Conservation (phyloP, 2,797 vertebrate genomes). For the Anguilla obscura region DNA sequence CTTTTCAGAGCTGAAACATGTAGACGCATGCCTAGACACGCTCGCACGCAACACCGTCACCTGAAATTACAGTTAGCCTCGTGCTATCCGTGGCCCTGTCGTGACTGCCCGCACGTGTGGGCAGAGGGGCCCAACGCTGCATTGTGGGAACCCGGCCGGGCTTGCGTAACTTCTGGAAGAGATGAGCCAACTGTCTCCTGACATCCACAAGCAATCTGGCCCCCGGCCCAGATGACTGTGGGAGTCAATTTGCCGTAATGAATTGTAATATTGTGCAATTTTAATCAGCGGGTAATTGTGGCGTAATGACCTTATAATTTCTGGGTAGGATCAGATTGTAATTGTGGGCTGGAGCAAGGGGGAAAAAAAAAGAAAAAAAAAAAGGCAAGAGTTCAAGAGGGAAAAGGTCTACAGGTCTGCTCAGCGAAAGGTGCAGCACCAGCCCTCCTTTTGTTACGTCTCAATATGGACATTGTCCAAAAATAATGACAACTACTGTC, state of each 20-base stretch:
- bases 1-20: no score
- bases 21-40: no score
- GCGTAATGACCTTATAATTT: conserved; percentile 61
- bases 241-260: conserved; percentile 63
- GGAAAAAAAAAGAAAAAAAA: conserved; percentile 31
- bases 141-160: conserved; percentile 38
- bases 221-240: conserved; percentile 54
- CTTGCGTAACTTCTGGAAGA: conserved; percentile 45
- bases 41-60: no score
- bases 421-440: conserved; percentile 38
- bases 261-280: conserved; percentile 67
- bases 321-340: conserved; percentile 53
- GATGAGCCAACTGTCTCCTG: conserved; percentile 55
- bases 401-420: conserved; percentile 36
- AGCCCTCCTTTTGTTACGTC: conserved; percentile 36
- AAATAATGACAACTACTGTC: conserved; percentile 52
- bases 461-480: conserved; percentile 48
- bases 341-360: conserved; percentile 35
- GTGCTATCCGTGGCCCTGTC: neutral
- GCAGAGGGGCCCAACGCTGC: neutral
- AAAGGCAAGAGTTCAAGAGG: conserved; percentile 52
- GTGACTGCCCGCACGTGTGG: neutral
- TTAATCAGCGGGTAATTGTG: conserved; percentile 61
- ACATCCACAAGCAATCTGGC: conserved; percentile 60
- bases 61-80: no score